Conservation (phyloP, 2,888 invertebrate genomes). For the Neelides folsomi region DNA sequence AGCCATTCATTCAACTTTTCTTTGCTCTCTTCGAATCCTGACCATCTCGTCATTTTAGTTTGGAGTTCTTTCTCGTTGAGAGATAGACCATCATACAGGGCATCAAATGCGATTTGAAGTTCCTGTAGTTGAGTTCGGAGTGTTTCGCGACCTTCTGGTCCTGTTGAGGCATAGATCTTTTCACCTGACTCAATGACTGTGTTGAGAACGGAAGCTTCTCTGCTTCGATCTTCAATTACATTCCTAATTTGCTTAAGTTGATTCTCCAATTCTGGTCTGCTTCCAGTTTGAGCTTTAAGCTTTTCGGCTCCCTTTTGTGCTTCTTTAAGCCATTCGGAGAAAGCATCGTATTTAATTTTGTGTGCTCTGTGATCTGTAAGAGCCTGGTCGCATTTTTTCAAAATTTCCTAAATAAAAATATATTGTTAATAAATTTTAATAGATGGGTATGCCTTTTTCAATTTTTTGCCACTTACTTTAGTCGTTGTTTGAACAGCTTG, state of each 20-base stretch:
- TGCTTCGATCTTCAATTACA: constrained; percentile 58
- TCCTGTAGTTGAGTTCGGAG: constrained; percentile 71
- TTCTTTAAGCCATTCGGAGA: constrained; percentile 62
- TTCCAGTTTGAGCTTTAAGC: constrained; percentile 42
- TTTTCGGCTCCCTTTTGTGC: constrained; percentile 59
- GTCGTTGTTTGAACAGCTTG: constrained; percentile 78
- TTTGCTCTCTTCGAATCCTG: constrained; percentile 74
- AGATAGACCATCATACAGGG: constrained; percentile 53
- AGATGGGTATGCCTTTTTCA: too few relatives aligned
- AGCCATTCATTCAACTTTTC: constrained; percentile 69
- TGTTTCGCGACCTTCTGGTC: constrained; percentile 71
- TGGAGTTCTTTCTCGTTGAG: constrained; percentile 66
- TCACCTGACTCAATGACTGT: constrained; percentile 76
- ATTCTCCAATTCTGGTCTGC: constrained; percentile 36
- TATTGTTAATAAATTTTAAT: constrained; percentile 4
- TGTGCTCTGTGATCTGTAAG: constrained; percentile 65
- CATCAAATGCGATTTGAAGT: constrained; percentile 65
- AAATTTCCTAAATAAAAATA: constrained; percentile 49
- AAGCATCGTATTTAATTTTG: constrained; percentile 69
- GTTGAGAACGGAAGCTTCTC: constrained; percentile 61
- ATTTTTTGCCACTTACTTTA: constrained; percentile 44
- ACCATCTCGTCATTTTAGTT: constrained; percentile 66
- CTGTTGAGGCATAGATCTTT: constrained; percentile 71
- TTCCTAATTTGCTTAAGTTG: constrained; percentile 46
- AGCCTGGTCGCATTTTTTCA: constrained; percentile 83